Evolutionary conservation across 2,797 vertebrate species (phyloP), one percentile per base, ranked within the genome.

Genomic region (Acanthurus lineatus): DNA sequence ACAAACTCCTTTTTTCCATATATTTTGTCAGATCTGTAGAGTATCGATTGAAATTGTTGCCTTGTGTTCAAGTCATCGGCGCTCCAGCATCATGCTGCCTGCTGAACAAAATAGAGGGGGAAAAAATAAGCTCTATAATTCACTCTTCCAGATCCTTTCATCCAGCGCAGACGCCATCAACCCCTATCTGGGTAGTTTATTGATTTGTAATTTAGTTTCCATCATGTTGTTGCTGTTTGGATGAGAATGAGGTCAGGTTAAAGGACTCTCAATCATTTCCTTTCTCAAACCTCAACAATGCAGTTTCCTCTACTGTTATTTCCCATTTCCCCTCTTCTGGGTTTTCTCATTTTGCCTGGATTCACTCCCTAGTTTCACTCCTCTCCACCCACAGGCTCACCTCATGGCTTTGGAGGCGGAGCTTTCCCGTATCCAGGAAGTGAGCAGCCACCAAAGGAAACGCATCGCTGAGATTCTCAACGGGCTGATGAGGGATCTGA

Each of bases 391-490:
- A 12, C 85, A 98, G 98, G 96, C 96, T n/a, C 96, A 93, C 80
- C 95, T 97, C 84, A 95, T 98, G 91, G 96, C 97, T 54, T 92
- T 98, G 92, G 97, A 98, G 95, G 94, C 96, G 0, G 98, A 99
- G 91, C 88, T 99, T 65, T 96, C 96, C 79, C 96, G 97, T 54
- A 96, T 97, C 86, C 96, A 98, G 95, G 97, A 99, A 76, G 96
- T 97, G 86, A 98, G 97, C 38, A 94, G 95, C 45, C 97, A 98
- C 93, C 98, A 99, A 93, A 96, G 97, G 51, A 97, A 97, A 61
- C 96, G 98, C 61, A 97, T 98, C 0, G 97, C 97, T 1, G 98
- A 99, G 32, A 97, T 99, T 62, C 96, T 99, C 58, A 98, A 97
- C 0, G 97, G 96, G 19, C 95, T 99, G 63, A 97, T 99, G 97